A percentile compares a stretch with the other conserved stretches of the same genome.
These are phyloP conservation scores for Eristalinus aeneus DNA, from an alignment of 2,888 invertebrate genomes.

Conservation along the genomic window DNA sequence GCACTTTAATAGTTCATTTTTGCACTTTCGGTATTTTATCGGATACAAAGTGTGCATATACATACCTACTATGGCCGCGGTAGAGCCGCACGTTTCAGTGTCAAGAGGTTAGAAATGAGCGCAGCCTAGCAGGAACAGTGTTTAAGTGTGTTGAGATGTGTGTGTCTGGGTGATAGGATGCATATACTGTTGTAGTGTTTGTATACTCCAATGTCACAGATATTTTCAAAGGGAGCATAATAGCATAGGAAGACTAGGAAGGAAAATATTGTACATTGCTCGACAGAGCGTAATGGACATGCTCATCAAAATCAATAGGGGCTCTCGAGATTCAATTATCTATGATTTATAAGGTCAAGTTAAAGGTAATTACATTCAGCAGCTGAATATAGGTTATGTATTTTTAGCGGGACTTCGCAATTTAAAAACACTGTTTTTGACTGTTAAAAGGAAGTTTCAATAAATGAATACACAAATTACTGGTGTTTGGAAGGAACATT, in stretches of 20 bases:
- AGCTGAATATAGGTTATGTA: background rate
- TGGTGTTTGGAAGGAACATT: too few relatives aligned
- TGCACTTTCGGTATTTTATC: conserved; percentile 43
- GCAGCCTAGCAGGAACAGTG: conserved; percentile 37
- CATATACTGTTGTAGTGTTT: conserved; percentile 1
- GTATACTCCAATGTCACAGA: conserved; percentile 2
- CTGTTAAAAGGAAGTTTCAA: too few relatives aligned
- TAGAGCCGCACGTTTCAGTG: conserved; percentile 60
- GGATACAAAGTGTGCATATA: background rate
- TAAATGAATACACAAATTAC: too few relatives aligned
- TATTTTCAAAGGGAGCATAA: conserved; percentile 22
- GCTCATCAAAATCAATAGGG: conserved; percentile 43
- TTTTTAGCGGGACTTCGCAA: background rate
- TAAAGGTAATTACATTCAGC: conserved; percentile 30
- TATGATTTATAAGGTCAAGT: conserved; percentile 10
- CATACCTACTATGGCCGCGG: conserved; percentile 22
- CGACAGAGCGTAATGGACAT: conserved; percentile 37
- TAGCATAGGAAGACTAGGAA: conserved; percentile 1
- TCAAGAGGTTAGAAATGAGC: conserved; percentile 56
- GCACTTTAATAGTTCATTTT: conserved; percentile 45
- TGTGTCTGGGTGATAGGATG: background rate
- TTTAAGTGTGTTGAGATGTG: background rate
- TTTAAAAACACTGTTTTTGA: background rate
- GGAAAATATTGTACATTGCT: conserved; percentile 11
- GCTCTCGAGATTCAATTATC: conserved; percentile 31